Evolutionary conservation across 2,888 invertebrate genomes (phyloP), one percentile per base, ranked within the genome.

Genomic region (Polydrusus tereticollis): DNA sequence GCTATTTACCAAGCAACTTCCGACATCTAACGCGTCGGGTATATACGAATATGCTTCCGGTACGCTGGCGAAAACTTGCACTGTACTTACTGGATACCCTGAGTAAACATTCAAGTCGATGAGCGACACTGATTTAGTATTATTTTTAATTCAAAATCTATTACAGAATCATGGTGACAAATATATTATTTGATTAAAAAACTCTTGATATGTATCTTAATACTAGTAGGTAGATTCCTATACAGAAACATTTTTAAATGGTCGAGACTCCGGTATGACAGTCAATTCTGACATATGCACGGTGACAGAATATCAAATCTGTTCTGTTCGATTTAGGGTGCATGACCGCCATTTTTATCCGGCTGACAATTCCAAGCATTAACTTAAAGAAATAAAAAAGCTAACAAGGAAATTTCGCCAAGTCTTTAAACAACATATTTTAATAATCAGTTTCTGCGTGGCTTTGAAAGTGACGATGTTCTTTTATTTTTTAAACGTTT

Each of bases 271-370:
- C 16, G 55, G 64, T 23, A 41, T 26, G 55, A 38, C 52, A 29
- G 47, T 14, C 10, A 62, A 64, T 52, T 52, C 55, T 64, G 52
- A 64, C 52, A 64, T 23, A 33, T 38, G 64, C 41, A 64, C 64
- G 64, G 26, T 38, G 23, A 64, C 50, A 26, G 64, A 64, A 64
- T 64, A 64, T 64, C 64, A 64, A 64, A 52, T 64, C 23, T 41
- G 55, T 29, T 41, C 14, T 36, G 41, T 77, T 77, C 69, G 74
- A 77, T 77, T 76, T 74, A 69, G 69, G 75, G 75, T 76, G 68
- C 74, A 74, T 76, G 73, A 74, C 77, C 75, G 75, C 72, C 75
- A 75, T 78, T 78, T 78, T 72, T 75, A 52, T 65, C 43, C 63
- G 52, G 26, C 71, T 72, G 73, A 65, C 75, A 75, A 77, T 77